Conservation (phyloP, 2,113 vertebrate genomes). For the Varanus salvator region DNA sequence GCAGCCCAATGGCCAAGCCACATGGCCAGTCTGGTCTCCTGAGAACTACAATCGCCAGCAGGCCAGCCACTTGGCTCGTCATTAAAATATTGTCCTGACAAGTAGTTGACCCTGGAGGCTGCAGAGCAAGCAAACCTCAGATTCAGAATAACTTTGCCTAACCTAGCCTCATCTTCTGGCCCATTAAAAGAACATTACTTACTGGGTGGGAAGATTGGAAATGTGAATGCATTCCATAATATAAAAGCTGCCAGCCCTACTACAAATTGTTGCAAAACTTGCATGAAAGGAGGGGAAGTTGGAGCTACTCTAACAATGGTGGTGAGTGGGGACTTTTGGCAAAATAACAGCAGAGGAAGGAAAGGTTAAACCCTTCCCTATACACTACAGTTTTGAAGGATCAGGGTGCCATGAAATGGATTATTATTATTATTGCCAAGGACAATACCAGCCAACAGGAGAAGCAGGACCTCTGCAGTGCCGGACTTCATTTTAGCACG, state of each 20-base stretch:
- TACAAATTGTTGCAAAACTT: neutral
- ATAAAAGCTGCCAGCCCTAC: neutral
- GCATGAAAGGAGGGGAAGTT: neutral
- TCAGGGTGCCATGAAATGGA: neutral
- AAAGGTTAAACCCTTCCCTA: neutral
- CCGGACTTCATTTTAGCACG: neutral
- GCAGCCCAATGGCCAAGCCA: too few relatives aligned
- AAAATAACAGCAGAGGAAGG: neutral
- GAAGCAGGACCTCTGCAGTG: neutral
- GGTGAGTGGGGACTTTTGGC: neutral
- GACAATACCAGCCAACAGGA: conserved; percentile 7
- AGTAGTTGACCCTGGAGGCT: neutral
- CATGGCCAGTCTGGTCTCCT: too few relatives aligned
- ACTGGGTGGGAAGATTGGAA: too few relatives aligned
- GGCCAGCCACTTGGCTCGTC: neutral
- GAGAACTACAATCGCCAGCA: too few relatives aligned
- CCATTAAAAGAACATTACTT: too few relatives aligned
- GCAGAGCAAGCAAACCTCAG: neutral
- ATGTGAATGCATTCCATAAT: neutral
- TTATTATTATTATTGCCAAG: neutral
- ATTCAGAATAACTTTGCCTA: neutral
- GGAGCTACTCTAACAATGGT: neutral
- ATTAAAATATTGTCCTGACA: neutral
- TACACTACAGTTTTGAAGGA: neutral
- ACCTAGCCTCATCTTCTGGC: neutral